Percentiles rank a stretch among this genome's conserved stretches.
These are phyloP conservation scores for Scotopteryx bipunctaria DNA, from an alignment of 2,888 invertebrate species.

Conservation along the genomic window DNA sequence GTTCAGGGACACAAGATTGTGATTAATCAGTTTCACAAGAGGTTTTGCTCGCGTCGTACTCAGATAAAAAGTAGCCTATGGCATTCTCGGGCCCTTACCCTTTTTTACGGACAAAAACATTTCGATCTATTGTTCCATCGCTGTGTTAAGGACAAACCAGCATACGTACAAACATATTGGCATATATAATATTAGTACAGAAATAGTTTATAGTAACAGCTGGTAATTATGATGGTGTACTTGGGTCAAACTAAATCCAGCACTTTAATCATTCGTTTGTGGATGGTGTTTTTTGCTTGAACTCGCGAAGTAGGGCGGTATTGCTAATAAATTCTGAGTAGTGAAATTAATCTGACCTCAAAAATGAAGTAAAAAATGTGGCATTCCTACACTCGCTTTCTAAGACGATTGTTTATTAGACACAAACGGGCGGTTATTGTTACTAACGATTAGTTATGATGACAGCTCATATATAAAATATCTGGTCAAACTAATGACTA, in stretches of 20 bases:
- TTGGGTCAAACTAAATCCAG: neutral
- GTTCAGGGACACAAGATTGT: too few relatives aligned
- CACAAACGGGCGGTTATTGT: neutral
- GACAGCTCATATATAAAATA: neutral
- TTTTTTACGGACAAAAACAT: too few relatives aligned
- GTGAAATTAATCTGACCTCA: conserved; percentile 35
- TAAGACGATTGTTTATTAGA: conserved; percentile 2
- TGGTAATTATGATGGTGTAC: conserved; percentile 1
- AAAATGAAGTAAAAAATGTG: conserved; percentile 15
- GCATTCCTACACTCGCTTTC: conserved; percentile 25
- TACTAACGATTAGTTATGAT: neutral
- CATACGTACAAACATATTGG: too few relatives aligned
- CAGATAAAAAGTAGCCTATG: too few relatives aligned
- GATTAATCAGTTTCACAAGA: too few relatives aligned
- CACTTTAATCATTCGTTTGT: conserved; percentile 37
- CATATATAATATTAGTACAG: neutral
- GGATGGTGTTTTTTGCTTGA: conserved; percentile 38
- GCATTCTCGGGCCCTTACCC: too few relatives aligned
- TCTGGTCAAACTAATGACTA: too few relatives aligned
- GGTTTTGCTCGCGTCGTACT: too few relatives aligned
- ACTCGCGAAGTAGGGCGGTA: conserved; percentile 36
- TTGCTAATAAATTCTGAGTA: conserved; percentile 39
- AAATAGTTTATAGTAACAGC: neutral
- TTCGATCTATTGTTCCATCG: too few relatives aligned
- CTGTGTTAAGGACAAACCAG: too few relatives aligned